Percentiles rank a stretch among this genome's conserved stretches.
phyloP scores from a whole-genome alignment of 2,797 vertebrate species.

The Ceyx erithaca region DNA sequence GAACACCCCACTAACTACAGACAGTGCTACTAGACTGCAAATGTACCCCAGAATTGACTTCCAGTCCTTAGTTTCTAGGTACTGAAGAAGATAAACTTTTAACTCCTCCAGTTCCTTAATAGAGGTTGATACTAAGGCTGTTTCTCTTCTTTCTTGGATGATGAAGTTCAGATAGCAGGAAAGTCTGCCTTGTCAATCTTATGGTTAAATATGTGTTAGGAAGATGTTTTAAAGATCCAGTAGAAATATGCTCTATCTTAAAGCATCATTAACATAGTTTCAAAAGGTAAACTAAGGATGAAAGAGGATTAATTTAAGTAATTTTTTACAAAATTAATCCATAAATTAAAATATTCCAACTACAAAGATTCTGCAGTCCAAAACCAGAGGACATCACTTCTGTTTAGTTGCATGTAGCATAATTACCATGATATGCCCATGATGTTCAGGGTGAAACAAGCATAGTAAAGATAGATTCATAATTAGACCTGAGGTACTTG shows the following conservation, averaged over 20 bases:
- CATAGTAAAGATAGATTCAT: slow-evolving; percentile 64
- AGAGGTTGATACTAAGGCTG: background rate
- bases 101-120: background rate
- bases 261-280: background rate
- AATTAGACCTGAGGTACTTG: slow-evolving; percentile 59
- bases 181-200: background rate
- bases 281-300: background rate
- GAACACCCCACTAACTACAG: background rate
- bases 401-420: slow-evolving; percentile 10
- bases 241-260: background rate
- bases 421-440: slow-evolving; percentile 24
- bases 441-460: slow-evolving; percentile 59
- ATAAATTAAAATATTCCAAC: background rate
- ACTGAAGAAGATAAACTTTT: background rate
- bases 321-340: background rate
- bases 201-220: background rate
- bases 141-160: background rate
- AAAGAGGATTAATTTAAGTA: background rate
- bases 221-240: background rate
- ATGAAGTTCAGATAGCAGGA: background rate
- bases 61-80: background rate
- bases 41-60: background rate
- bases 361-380: background rate
- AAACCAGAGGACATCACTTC: slow-evolving; percentile 14
- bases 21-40: background rate